A percentile compares a stretch with the other conserved stretches of the same genome.
phyloP scores from a whole-genome alignment of 2,888 invertebrate genomes.

The Lucinisca nassula region DNA sequence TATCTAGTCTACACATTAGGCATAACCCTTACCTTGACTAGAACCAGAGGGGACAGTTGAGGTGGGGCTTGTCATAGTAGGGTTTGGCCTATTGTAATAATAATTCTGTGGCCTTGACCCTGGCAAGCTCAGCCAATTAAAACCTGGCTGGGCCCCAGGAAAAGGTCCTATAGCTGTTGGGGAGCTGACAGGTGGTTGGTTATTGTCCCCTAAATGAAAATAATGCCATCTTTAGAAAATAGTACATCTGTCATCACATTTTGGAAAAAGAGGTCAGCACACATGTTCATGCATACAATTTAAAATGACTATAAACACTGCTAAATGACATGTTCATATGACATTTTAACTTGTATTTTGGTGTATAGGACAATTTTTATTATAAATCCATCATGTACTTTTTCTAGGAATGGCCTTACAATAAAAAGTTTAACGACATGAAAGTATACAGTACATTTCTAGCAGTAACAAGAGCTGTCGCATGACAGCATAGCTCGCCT shows the following conservation, averaged over 20 bases:
- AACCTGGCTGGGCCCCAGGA: background rate
- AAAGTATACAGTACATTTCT: too few relatives aligned
- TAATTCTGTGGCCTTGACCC: background rate
- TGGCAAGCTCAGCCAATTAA: background rate
- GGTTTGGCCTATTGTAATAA: constrained; percentile 11
- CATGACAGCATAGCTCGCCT: too few relatives aligned
- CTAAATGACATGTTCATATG: too few relatives aligned
- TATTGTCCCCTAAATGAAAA: background rate
- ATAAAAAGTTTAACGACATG: too few relatives aligned
- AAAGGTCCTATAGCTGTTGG: background rate
- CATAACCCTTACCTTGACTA: background rate
- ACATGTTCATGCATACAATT: too few relatives aligned
- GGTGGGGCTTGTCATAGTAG: background rate
- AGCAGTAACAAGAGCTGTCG: too few relatives aligned
- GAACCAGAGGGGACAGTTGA: background rate
- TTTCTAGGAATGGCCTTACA: too few relatives aligned
- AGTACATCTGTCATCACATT: background rate
- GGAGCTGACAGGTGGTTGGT: background rate
- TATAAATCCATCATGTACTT: too few relatives aligned
- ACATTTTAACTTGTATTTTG: too few relatives aligned
- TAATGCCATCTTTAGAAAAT: background rate
- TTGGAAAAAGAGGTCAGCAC: too few relatives aligned
- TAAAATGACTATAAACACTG: too few relatives aligned
- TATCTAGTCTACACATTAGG: background rate
- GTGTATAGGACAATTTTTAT: too few relatives aligned